These are phyloP conservation scores for Lichenostomus cassidix DNA, from an alignment of 2,113 vertebrate species.

Conservation along the genomic window DNA sequence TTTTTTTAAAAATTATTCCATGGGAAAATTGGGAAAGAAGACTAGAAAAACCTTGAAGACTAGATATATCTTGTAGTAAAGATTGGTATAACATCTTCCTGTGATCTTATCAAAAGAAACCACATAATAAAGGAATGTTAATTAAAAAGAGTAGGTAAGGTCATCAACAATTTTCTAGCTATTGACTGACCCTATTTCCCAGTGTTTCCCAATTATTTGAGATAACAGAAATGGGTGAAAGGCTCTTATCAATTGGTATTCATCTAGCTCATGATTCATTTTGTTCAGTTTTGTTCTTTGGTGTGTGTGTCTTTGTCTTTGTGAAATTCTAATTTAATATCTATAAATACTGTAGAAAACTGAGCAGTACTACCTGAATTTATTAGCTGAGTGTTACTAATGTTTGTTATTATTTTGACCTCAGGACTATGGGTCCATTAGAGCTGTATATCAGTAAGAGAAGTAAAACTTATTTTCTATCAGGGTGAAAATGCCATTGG, in stretches of 20 bases:
- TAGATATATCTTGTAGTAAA: background rate
- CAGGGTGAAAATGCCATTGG: background rate
- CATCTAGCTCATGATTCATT: background rate
- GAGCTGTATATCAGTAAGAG: background rate
- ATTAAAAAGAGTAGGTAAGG: background rate
- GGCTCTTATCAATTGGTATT: background rate
- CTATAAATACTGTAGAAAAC: background rate
- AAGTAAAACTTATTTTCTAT: background rate
- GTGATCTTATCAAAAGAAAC: background rate
- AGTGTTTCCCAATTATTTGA: background rate
- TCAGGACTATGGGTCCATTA: accelerated
- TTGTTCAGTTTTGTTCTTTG: background rate
- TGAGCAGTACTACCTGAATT: background rate
- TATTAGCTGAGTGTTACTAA: background rate
- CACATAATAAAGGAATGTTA: background rate
- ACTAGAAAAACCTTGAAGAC: background rate
- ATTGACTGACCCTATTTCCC: background rate
- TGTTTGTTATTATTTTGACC: background rate
- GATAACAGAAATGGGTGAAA: background rate
- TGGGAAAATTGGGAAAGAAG: background rate
- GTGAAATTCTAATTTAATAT: background rate
- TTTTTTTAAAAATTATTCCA: background rate
- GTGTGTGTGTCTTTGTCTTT: background rate
- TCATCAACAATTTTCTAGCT: background rate
- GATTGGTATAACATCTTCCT: background rate